Evolutionary conservation across 2,113 vertebrate species (phyloP), one percentile per base, ranked within the genome.

Genomic region (Pachycephala philippinensis): DNA sequence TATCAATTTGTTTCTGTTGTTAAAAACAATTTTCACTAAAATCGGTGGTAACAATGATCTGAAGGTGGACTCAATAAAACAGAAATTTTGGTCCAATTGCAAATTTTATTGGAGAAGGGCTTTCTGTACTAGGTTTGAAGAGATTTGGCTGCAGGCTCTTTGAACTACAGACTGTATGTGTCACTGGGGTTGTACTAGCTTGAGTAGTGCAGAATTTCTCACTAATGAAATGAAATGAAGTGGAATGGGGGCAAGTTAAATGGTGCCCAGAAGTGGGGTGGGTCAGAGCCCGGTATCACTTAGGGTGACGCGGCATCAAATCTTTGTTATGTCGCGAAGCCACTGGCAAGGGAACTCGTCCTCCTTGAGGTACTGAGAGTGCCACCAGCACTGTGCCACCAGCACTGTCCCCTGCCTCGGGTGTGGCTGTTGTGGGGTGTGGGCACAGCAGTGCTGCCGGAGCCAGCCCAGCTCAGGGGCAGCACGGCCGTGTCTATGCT

Each of bases 371-470:
- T 27, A 10, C 22, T 56, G 52, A 18, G 11, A 71, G 52, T 59
- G 72, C 37, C 8, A 45, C 40, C 64, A 74, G 81, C 66, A 11
- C 37, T 7, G 57, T 33, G 69, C 18, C 61, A 45, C 9, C 63
- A 59, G 22, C 65, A 33, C 3, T 6, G 60, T 77, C 5, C 37
- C 53, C 60, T 17, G 84, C 45, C 68, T 31, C 4, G 2, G 63
- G 21, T 5, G 52, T 33, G 47, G 30, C 52, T 75, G 26, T 1
- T 13, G 39, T 10, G 61, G 27, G 35, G 24, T 45, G 45, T 23
- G 28, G 37, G 9, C 40, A 18, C 24, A 7, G 40, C 0, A 0
- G 85, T 56, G 61, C 78, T 49, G 60, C 8, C 1, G 1, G 71
- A 47, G 78, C 19, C 3, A 64, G 61, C 69, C 64, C 14, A 11